Percentiles rank a stretch among this genome's conserved stretches.
Evolutionary conservation across 2,888 invertebrate genomes (phyloP).

Genomic region (Macrophya annulata): DNA sequence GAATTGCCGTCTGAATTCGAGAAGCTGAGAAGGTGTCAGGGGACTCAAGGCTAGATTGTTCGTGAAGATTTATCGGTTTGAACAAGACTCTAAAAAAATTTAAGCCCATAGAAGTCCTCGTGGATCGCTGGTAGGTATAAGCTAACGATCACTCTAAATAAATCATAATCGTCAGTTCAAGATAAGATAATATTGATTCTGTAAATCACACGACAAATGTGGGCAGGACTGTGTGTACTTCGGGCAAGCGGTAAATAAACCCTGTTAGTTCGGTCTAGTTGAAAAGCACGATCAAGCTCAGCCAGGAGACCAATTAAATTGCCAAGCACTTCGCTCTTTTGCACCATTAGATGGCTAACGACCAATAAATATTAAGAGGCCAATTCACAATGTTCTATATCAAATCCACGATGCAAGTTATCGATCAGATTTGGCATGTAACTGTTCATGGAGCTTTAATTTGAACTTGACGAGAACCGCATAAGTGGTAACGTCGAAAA

Average conservation of each 20-base stretch:
- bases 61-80: not conserved
- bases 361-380: slow-evolving; percentile 3
- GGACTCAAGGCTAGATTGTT: not conserved
- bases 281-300: not conserved
- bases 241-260: slow-evolving; percentile 13
- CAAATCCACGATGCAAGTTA: not conserved
- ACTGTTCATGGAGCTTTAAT: not conserved
- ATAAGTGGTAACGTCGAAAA: not conserved
- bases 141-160: not conserved
- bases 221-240: not conserved
- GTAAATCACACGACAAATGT: not conserved
- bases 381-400: not conserved
- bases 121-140: not conserved
- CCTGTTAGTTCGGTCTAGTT: slow-evolving; percentile 15
- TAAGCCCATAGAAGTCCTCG: not conserved
- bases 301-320: slow-evolving; percentile 10
- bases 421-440: not conserved
- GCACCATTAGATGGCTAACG: slow-evolving; percentile 4
- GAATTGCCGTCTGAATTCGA: not conserved
- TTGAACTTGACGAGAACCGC: not conserved
- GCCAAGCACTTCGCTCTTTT: not conserved
- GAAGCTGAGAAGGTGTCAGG: not conserved
- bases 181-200: not conserved
- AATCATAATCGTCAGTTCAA: not conserved
- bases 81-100: not conserved